These are phyloP conservation scores for Norana najaformis DNA, from an alignment of 2,888 invertebrate species.

Conservation along the genomic window DNA sequence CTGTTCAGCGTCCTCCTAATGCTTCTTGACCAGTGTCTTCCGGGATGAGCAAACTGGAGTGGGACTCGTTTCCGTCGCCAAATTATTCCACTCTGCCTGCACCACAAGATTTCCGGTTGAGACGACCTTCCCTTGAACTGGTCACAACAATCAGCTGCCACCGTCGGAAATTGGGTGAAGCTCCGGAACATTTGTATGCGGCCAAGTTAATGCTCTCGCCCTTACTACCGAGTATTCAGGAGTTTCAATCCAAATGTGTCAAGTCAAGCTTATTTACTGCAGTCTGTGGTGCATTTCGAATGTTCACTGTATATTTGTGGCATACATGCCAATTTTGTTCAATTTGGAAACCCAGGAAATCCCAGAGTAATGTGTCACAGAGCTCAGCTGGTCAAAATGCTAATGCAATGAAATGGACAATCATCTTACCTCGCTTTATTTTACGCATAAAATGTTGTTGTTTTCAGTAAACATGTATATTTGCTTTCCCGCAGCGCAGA, in stretches of 20 bases:
- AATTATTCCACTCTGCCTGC: background rate
- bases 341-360: background rate
- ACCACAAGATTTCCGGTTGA: too few species aligned
- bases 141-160: background rate
- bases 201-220: background rate
- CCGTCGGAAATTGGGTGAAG: background rate
- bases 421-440: background rate
- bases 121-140: background rate
- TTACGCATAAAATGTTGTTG: background rate
- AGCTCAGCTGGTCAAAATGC: background rate
- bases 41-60: background rate
- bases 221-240: too few species aligned
- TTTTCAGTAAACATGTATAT: too few species aligned
- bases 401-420: background rate
- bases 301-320: background rate
- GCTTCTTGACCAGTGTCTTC: constrained; percentile 4
- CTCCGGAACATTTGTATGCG: background rate
- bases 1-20: background rate
- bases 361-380: background rate
- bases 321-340: background rate
- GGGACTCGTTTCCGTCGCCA: background rate
- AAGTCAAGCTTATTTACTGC: background rate
- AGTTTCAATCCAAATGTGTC: background rate
- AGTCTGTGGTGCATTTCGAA: too few species aligned
- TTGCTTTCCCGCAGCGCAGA: background rate